Conservation (phyloP, 2,888 invertebrate genomes). For the Eudasyphora cyanicolor region DNA sequence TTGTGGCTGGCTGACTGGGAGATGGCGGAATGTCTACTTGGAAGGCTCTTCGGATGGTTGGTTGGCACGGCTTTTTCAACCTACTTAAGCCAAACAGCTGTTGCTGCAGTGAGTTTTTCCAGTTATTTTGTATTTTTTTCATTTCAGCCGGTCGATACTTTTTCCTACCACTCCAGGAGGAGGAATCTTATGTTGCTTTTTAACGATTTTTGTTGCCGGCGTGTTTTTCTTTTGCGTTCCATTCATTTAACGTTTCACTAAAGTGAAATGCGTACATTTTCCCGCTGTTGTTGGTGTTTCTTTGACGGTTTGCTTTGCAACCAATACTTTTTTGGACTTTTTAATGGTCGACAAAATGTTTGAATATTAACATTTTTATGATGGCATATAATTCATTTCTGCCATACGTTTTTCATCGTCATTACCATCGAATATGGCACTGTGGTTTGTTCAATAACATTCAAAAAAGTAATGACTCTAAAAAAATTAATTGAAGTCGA, state of each 20-base stretch:
- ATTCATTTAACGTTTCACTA: background rate
- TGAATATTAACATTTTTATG: slow-evolving; percentile 72
- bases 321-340: slow-evolving; percentile 67
- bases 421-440: no score
- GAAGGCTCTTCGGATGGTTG: no score
- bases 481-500: no score
- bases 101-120: slow-evolving; percentile 31
- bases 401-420: slow-evolving; percentile 31
- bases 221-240: background rate
- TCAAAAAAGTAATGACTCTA: no score
- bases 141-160: background rate
- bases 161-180: background rate
- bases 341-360: slow-evolving; percentile 74
- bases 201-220: background rate
- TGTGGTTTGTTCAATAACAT: no score
- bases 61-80: slow-evolving; percentile 21
- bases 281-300: slow-evolving; percentile 5
- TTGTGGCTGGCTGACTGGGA: slow-evolving; percentile 7
- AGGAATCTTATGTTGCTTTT: no score
- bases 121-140: no score
- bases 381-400: slow-evolving; percentile 59
- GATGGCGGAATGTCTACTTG: no score
- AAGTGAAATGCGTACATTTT: background rate
- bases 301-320: slow-evolving; percentile 3
- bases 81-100: slow-evolving; percentile 47